Percentiles rank a stretch among this genome's conserved stretches.
phyloP scores from a whole-genome alignment of 92 coral and sea anemone genomes.

The Zoanthus gigantus region DNA sequence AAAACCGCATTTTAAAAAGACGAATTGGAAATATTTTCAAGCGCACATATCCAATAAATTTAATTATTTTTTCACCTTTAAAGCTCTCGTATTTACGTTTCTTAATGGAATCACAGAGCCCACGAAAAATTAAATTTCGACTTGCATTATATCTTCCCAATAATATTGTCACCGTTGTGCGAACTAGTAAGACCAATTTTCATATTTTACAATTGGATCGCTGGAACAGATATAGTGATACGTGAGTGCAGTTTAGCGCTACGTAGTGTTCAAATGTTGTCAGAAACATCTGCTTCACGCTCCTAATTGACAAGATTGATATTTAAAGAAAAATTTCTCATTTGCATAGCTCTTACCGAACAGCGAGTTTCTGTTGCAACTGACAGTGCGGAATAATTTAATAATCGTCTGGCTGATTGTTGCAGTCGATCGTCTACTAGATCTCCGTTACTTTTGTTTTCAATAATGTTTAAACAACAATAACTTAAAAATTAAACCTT shows the following conservation, averaged over 20 bases:
- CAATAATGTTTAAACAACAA: neutral
- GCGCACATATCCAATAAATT: neutral
- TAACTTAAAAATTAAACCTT: neutral
- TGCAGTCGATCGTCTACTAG: neutral
- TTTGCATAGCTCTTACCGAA: constrained; percentile 7
- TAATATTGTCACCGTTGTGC: neutral
- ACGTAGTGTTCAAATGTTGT: neutral
- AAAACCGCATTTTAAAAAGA: neutral
- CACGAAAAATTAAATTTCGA: neutral
- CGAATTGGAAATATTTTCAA: neutral
- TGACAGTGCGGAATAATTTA: neutral
- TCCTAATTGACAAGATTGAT: constrained; percentile 12
- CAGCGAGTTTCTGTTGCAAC: constrained; percentile 19
- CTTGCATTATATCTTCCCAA: neutral
- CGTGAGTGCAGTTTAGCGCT: neutral
- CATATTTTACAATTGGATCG: neutral
- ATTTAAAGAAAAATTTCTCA: neutral
- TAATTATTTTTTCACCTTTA: neutral
- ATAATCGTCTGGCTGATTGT: neutral
- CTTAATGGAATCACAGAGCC: neutral
- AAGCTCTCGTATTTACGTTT: neutral
- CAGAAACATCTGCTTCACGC: constrained; percentile 26
- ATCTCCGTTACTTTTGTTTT: neutral
- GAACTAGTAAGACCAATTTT: neutral
- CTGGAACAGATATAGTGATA: neutral